Evolutionary conservation across 2,888 invertebrate species (phyloP), one percentile per base, ranked within the genome.

Genomic region (Morpho helenor): DNA sequence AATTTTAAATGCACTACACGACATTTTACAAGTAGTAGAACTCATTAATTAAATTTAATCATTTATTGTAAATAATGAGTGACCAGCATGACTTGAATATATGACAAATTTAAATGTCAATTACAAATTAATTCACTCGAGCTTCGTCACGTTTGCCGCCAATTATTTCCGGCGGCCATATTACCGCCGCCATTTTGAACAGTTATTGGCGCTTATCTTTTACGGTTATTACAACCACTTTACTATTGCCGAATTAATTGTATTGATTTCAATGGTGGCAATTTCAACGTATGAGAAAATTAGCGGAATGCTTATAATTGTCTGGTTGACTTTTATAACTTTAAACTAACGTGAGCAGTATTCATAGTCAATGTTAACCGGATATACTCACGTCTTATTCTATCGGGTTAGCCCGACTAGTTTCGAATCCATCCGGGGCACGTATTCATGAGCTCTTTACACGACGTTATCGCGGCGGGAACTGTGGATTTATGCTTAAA

Each of bases 131-230:
- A 47, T 53, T 46, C 53, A 46, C 46, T 8, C 41, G 65, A 62
- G 61, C 63, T 54, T 56, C 61, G 59, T 64, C 65, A 57, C 66
- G 52, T 53, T 61, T 65, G 61, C 63, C 66, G 63, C 66, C 66
- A 66, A 68, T 64, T 67, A 57, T 58, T 49, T 49, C 52, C 10
- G 49, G 44, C 55, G 42, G 47, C 56, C 56, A 51, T 51, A 42
- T 51, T 51, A 47, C 56, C 47, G 47, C 22, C 47, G 47, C 50
- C 52, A 52, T 57, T 52, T 52, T 44, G 23, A 49, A 40, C 49
- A 46, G 62, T 63, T 68, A 66, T 68, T 64, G 66, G 60, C 63
- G 66, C 68, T 71, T 69, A 70, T 71, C 72, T 67, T 74, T 74
- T 71, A 74, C 69, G 73, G 66, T 69, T 72, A 71, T 71, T 64